Evolutionary conservation across 2,113 vertebrate genomes (phyloP), one percentile per base, ranked within the genome.

Genomic region (Macroglossus sobrinus): DNA sequence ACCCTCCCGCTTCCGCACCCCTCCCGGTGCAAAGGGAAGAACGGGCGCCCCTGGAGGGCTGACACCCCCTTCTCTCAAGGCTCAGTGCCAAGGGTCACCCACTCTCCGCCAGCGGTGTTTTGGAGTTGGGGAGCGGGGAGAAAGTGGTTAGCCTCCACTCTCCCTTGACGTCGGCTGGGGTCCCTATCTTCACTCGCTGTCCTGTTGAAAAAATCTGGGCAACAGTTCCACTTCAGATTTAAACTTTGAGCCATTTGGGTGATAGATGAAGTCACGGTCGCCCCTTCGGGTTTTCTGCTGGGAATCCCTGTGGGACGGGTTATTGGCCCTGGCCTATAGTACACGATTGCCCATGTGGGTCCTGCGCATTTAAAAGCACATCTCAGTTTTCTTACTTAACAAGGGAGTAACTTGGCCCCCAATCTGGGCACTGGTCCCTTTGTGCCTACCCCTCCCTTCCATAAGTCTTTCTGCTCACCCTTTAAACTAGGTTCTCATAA

Each of bases 91-190:
- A 14, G 14, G 19, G 82, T 18, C 28, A 16, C 47, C n/a, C 43
- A 7, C 82, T 33, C 28, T 21, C 18, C 28, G 16, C 43, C n/a
- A 11, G 43, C 45, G 12, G 7, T 2, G 15, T n/a, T 57, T n/a
- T 14, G 0, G 33, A 4, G 6, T 4, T 21, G 16, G 10, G 30
- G 10, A 18, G 7, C 2, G 15, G 57, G 72, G 53, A 19, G 35
- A 43, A 24, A 82, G 9, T 1, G 72, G 69, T 10, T 7, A 7
- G 71, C 30, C 16, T 43, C 18, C 30, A 16, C 7, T 50, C 28
- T 40, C 10, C 5, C 38, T 33, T 18, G 2, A 35, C 1, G 33
- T 24, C 3, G 1, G 9, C 35, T 2, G 0, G 47, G 14, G 4
- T 9, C 2, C 43, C 2, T 84, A 53, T 78, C 64, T 33, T 64